Evolutionary conservation across 1,140 invertebrate genomes (phyloP), one percentile per base, ranked within the genome.

Genomic region (Trichogramma pretiosum): DNA sequence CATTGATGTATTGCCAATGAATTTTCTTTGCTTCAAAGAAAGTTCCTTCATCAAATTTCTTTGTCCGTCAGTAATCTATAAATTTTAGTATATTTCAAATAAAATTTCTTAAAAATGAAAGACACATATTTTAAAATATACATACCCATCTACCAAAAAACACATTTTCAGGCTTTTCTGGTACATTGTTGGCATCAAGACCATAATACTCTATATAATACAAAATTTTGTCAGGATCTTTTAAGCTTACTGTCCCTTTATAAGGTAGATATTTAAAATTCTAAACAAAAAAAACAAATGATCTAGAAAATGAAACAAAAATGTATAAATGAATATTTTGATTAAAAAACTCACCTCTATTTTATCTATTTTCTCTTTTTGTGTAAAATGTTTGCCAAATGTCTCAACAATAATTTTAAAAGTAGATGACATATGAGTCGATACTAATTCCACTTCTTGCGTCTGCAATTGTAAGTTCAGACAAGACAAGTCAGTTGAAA

Each of bases 1-100:
- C 94, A 98, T 98, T 58, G 87, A 92, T 0, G 94, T 98, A 63
- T 96, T 98, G 5, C 92, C 93, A 62, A 98, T 96, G 65, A 95
- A 98, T 72, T 89, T 89, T 17, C 93, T 76, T 22, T 79, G 85
- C 71, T 94, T 94, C 19, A 96, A 63, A 1, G 89, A 91, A 37
- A 91, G 79, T 46, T 83, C 76, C 52, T 80, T 73, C 26, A 94
- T 87, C 18, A 85, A 68, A 52, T 87, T 77, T 48, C 92, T 75
- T 64, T 91, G 83, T 3, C 92, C 90, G 70, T 87, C 80, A 24
- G 79, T 76, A 61, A 91, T 68, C 89, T 89, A 53, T 23, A 11
- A 55, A 40, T 49, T 39, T 43, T 37, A 56, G 28, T 36, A 50
- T 43, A 39, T 24, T 40, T 19, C 39, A 45, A 45, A 46, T 47